Evolutionary conservation across 2,888 invertebrate species (phyloP), one percentile per base, ranked within the genome.

Genomic region (Ptilodon capucinus): DNA sequence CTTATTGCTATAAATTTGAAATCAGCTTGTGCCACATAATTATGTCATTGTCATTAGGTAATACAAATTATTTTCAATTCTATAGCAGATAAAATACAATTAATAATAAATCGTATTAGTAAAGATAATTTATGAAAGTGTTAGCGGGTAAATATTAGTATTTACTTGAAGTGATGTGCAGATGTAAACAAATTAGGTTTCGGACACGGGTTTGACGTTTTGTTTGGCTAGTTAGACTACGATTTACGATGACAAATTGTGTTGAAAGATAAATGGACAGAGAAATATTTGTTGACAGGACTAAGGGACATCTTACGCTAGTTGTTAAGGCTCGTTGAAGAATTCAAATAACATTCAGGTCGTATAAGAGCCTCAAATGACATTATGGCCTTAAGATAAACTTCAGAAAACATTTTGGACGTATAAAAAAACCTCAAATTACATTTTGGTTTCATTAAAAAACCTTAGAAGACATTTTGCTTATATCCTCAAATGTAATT

Each of bases 91-190:
- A 16, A 18, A 2, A 18, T 36, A n/a, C 5, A 18, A 18, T 34
- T 35, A 9, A n/a, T 18, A 2, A 16, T 18, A 42, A 13, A 19
- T 49, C 21, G 13, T 21, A 9, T 30, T 11, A 34, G 40, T 71
- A 84, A 84, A 80, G 76, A 81, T 85, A 83, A 84, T 80, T 59
- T 63, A 64, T 57, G 63, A 71, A 75, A 74, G 71, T 76, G 76
- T 77, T 71, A 58, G 70, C 64, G 68, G 74, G 79, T 69, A 70
- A 58, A 28, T 28, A 28, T 1, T 4, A 7, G 71, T 75, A 78
- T 80, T 76, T 74, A 76, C 72, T 60, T 64, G 70, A 74, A 65
- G 67, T 70, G 66, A 74, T 68, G 71, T 74, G 71, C 53, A 54
- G 66, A 74, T 77, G 67, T 72, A 74, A 76, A 78, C 72, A 77